Evolutionary conservation across 2,888 invertebrate species (phyloP).

Genomic region (Phalera bucephala): DNA sequence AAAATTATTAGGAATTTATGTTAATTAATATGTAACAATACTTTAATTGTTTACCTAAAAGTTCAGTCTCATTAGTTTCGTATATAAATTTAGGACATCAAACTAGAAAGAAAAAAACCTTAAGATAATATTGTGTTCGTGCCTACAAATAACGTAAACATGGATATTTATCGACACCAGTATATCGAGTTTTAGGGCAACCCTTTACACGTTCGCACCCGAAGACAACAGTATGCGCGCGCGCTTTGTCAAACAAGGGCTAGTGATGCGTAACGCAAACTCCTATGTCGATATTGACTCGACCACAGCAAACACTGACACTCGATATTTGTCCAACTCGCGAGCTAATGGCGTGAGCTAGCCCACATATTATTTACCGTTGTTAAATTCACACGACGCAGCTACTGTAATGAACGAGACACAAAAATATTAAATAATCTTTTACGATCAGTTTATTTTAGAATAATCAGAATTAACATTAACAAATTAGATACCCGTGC

Average conservation of each 20-base stretch:
- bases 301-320: constrained; percentile 71
- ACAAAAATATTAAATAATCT: constrained; percentile 29
- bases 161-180: constrained; percentile 72
- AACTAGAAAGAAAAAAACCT: constrained; percentile 1
- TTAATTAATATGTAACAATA: constrained; percentile 57
- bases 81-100: constrained; percentile 26
- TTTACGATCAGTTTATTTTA: constrained; percentile 25
- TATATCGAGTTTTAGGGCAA: constrained; percentile 63
- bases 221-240: constrained; percentile 49
- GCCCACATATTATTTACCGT: constrained; percentile 55
- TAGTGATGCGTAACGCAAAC: constrained; percentile 83
- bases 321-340: constrained; percentile 74
- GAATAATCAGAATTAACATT: constrained; percentile 30
- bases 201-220: constrained; percentile 72
- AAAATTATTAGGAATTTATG: constrained; percentile 67
- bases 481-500: constrained; percentile 36
- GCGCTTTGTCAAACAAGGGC: constrained; percentile 66
- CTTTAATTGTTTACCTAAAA: constrained; percentile 66
- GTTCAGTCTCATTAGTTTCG: constrained; percentile 17
- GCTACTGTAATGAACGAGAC: constrained; percentile 68
- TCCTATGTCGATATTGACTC: constrained; percentile 75
- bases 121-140: constrained; percentile 61
- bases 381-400: constrained; percentile 61
- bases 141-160: constrained; percentile 60
- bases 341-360: constrained; percentile 73